Evolutionary conservation across 2,797 vertebrate genomes (phyloP).

Genomic region (Pterois miles): DNA sequence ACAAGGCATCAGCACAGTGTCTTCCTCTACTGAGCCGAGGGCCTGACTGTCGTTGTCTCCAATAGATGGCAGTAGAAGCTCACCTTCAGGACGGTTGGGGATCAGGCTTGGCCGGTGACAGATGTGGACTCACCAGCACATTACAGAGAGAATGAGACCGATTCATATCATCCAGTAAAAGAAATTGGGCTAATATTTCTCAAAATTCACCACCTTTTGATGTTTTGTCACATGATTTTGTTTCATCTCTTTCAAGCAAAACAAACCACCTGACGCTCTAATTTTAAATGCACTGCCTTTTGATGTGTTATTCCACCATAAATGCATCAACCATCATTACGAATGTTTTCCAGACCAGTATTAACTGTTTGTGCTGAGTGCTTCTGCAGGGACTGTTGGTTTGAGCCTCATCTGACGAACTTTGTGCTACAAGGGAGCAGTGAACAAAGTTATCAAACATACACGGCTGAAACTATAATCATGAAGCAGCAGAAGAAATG

Average conservation of each 20-base stretch:
- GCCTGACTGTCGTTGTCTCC: conserved; percentile 10
- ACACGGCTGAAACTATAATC: not conserved
- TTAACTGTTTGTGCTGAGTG: not conserved
- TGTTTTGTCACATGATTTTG: conserved; percentile 17
- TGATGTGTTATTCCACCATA: not conserved
- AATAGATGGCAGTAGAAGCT: conserved; percentile 73
- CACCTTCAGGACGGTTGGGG: not conserved
- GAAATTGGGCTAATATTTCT: not conserved
- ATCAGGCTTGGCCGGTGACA: not conserved
- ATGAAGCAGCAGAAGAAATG: conserved; percentile 8
- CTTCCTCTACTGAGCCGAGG: not conserved
- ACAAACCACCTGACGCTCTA: not conserved
- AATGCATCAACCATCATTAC: not conserved
- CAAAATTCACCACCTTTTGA: conserved; percentile 9
- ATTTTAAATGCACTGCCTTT: not conserved
- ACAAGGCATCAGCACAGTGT: not conserved
- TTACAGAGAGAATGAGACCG: not conserved
- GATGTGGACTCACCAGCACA: not conserved
- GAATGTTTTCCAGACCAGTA: not conserved
- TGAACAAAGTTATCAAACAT: not conserved
- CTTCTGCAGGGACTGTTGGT: not conserved
- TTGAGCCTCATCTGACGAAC: not conserved
- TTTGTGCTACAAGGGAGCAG: conserved; percentile 6
- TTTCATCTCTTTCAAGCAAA: conserved; percentile 4
- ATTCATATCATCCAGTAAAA: conserved; percentile 14